A percentile compares a stretch with the other conserved stretches of the same genome.
Evolutionary conservation across 2,797 vertebrate genomes (phyloP).

Genomic region (Sibirionetta formosa): DNA sequence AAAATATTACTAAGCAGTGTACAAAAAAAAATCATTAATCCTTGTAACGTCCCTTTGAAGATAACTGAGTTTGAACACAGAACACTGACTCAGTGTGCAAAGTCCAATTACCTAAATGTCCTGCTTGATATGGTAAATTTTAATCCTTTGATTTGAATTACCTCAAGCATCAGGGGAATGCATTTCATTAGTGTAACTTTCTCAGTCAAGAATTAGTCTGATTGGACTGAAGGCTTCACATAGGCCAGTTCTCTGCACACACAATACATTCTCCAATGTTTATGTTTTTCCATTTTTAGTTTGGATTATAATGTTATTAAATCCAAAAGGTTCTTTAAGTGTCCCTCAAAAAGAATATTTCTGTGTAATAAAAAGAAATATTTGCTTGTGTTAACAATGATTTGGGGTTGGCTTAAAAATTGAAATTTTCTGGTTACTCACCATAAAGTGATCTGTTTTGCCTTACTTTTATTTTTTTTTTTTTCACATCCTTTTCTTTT

Average conservation of each 20-base stretch:
- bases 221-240: background rate
- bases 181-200: background rate
- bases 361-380: background rate
- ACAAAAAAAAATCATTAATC: background rate
- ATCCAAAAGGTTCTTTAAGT: background rate
- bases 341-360: background rate
- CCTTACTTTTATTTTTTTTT: background rate
- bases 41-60: background rate
- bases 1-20: background rate
- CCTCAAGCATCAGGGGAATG: background rate
- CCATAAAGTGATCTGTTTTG: background rate
- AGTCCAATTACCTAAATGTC: slow-evolving; percentile 27
- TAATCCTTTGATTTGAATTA: slow-evolving; percentile 32
- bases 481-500: background rate
- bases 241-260: background rate
- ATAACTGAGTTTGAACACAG: background rate
- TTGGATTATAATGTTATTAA: background rate
- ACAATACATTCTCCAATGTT: background rate
- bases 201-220: slow-evolving; percentile 15
- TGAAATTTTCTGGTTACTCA: background rate
- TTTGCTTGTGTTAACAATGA: background rate
- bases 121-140: background rate
- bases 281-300: background rate
- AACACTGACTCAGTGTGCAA: background rate
- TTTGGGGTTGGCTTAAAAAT: background rate